Evolutionary conservation across 2,888 invertebrate genomes (phyloP).

Genomic region (Ophioninae sp.): DNA sequence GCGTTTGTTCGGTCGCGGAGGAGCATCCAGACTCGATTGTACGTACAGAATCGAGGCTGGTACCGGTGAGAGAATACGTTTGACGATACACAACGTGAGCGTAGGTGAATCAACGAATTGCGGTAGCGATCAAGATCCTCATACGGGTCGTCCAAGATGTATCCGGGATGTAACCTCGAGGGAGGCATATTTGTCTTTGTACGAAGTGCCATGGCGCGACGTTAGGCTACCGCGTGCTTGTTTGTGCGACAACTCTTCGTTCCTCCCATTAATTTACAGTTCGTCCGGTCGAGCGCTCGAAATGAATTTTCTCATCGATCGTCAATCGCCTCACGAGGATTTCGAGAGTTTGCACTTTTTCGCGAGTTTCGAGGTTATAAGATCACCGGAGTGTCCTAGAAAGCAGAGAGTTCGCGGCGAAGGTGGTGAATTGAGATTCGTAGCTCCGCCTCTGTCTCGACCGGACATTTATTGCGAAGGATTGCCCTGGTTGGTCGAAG

Average conservation of each 20-base stretch:
- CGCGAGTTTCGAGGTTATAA: constrained; percentile 86
- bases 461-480: constrained; percentile 87
- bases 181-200: constrained; percentile 83
- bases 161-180: constrained; percentile 74
- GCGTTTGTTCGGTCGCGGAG: constrained; percentile 92
- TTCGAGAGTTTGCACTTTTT: constrained; percentile 91
- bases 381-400: constrained; percentile 85
- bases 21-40: constrained; percentile 89
- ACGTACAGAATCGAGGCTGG: constrained; percentile 89
- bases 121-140: constrained; percentile 87
- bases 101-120: constrained; percentile 87
- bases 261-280: constrained; percentile 85
- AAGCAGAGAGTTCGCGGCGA: constrained; percentile 85
- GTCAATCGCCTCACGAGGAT: constrained; percentile 90
- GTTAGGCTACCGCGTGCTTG: constrained; percentile 88
- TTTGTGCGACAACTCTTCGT: constrained; percentile 89
- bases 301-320: constrained; percentile 88
- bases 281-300: constrained; percentile 88
- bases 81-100: constrained; percentile 87
- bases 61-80: constrained; percentile 85
- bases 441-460: constrained; percentile 84
- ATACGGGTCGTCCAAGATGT: constrained; percentile 87
- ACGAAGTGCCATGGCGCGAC: constrained; percentile 88
- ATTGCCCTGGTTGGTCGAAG: constrained; percentile 90
- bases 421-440: constrained; percentile 85